Conservation (phyloP, 2,797 vertebrate species). For the Pempheris klunzingeri region DNA sequence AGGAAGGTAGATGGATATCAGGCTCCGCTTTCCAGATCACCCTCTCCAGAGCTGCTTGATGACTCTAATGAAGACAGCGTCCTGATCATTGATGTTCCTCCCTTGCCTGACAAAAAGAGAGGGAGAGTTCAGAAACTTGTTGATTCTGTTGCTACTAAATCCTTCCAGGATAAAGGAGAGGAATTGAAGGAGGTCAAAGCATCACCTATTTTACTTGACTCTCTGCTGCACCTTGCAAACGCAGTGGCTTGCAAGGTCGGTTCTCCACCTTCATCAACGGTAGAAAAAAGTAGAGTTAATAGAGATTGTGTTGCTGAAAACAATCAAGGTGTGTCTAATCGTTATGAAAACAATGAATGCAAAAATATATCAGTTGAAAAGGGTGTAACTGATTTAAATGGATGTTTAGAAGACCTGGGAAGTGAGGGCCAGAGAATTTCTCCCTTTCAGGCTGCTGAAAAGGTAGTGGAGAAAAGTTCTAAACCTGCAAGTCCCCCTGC, state of each 20-base stretch:
- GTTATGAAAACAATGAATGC: constrained; percentile 10
- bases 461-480: background rate
- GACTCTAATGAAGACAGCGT: constrained; percentile 81
- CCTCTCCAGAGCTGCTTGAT: constrained; percentile 68
- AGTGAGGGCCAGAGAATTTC: constrained; percentile 49
- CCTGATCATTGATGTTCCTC: constrained; percentile 82
- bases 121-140: constrained; percentile 2
- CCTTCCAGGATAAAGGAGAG: background rate
- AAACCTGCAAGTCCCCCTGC: constrained; percentile 18
- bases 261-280: background rate
- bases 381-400: constrained; percentile 60
- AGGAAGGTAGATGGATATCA: background rate
- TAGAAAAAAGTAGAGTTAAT: background rate
- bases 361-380: constrained; percentile 15
- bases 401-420: constrained; percentile 64
- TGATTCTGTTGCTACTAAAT: constrained; percentile 7
- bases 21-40: background rate
- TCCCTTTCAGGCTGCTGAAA: constrained; percentile 35
- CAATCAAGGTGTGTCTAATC: background rate
- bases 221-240: background rate
- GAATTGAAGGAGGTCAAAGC: background rate
- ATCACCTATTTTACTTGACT: background rate
- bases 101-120: constrained; percentile 55
- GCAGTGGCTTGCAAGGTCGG: background rate
- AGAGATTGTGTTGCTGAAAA: background rate